Evolutionary conservation across 2,888 invertebrate genomes (phyloP).

Genomic region (Nomada fucata): DNA sequence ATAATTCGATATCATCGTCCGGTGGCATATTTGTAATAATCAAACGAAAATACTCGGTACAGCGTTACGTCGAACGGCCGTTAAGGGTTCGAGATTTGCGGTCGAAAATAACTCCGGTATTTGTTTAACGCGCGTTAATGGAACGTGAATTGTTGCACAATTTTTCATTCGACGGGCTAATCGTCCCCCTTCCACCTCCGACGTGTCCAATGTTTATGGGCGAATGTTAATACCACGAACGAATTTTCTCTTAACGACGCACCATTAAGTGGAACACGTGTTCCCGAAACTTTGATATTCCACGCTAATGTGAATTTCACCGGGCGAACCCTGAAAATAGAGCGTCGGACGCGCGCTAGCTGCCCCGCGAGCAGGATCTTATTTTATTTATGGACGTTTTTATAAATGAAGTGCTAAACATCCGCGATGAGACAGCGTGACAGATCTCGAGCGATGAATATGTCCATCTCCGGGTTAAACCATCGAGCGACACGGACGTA

Average conservation of each 20-base stretch:
- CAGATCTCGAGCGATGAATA: constrained; percentile 46
- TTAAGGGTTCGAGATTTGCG: no score
- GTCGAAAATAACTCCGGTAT: no score
- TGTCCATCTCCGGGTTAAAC: constrained; percentile 18
- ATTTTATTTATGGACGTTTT: constrained; percentile 68
- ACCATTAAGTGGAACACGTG: constrained; percentile 60
- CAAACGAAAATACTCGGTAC: no score
- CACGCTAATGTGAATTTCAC: constrained; percentile 53
- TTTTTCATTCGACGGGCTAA: neutral
- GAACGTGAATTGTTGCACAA: neutral
- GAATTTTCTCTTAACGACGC: constrained; percentile 29
- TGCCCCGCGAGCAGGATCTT: constrained; percentile 16
- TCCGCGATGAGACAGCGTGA: constrained; percentile 50
- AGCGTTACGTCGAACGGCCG: no score
- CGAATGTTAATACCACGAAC: constrained; percentile 15
- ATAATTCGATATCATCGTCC: no score
- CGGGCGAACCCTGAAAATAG: constrained; percentile 51
- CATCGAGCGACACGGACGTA: neutral
- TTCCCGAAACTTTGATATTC: constrained; percentile 53
- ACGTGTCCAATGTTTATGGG: neutral
- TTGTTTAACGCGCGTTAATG: neutral
- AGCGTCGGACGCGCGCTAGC: constrained; percentile 14
- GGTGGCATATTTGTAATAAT: no score
- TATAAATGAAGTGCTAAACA: constrained; percentile 68
- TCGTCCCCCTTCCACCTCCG: neutral